Evolutionary conservation across 2,113 vertebrate genomes (phyloP).

Genomic region (Pipra filicauda): DNA sequence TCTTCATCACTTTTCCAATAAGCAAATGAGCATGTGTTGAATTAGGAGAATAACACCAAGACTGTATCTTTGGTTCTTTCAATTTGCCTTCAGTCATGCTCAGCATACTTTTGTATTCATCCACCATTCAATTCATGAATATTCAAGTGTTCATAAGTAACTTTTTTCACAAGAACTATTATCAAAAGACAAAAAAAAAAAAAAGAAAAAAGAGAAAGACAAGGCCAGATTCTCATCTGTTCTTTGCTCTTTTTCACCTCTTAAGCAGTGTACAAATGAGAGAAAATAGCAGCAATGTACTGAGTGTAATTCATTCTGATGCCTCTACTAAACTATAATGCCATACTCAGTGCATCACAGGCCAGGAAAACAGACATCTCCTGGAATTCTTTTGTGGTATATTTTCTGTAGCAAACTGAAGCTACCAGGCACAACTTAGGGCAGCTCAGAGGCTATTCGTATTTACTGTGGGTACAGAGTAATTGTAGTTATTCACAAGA

Average conservation of each 20-base stretch:
- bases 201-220: neutral
- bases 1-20: neutral
- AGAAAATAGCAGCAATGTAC: neutral
- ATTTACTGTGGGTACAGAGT: neutral
- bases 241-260: neutral
- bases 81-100: neutral
- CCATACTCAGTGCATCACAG: neutral
- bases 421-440: neutral
- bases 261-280: rapidly evolving
- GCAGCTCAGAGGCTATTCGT: neutral
- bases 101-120: neutral
- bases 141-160: neutral
- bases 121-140: neutral
- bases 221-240: neutral
- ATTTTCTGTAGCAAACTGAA: neutral
- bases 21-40: neutral
- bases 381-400: neutral
- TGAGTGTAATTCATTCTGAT: neutral
- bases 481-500: neutral
- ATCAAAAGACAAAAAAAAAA: neutral
- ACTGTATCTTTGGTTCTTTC: neutral
- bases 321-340: neutral
- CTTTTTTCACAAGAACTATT: neutral
- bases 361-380: neutral
- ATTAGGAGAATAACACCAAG: neutral